These are phyloP conservation scores for Micrasema minimum DNA, from an alignment of 1,140 invertebrate genomes.

Conservation along the genomic window DNA sequence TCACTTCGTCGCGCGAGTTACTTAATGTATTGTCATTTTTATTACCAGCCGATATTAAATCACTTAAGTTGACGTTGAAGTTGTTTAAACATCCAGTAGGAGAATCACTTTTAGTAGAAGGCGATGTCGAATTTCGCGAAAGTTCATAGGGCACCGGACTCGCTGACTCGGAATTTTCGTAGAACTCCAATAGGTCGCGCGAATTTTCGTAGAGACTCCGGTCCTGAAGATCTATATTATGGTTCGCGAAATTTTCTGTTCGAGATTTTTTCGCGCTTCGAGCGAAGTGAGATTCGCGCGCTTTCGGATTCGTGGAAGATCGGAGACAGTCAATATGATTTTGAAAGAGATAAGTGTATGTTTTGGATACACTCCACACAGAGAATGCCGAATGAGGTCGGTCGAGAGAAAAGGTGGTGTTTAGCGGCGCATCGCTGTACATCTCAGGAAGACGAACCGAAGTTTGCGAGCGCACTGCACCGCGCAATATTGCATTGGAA, in stretches of 20 bases:
- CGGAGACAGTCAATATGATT: slow-evolving; percentile 62
- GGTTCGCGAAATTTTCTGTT: too few relatives aligned
- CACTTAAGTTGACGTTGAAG: slow-evolving; percentile 64
- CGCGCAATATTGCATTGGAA: slow-evolving; percentile 65
- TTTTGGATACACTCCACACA: slow-evolving; percentile 60
- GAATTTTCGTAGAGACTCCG: slow-evolving; percentile 61
- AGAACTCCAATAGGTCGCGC: slow-evolving; percentile 62
- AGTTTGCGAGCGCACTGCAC: slow-evolving; percentile 56
- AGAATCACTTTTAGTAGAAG: background rate
- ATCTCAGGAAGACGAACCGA: slow-evolving; percentile 44
- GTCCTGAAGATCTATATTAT: slow-evolving; percentile 29
- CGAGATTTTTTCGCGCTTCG: slow-evolving; percentile 1
- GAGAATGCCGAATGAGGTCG: slow-evolving; percentile 63
- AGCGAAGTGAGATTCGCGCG: background rate
- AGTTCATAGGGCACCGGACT: background rate
- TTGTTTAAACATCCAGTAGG: slow-evolving; percentile 53
- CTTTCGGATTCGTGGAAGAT: slow-evolving; percentile 21
- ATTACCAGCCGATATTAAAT: slow-evolving; percentile 58
- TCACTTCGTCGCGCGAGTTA: slow-evolving; percentile 54
- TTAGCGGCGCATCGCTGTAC: slow-evolving; percentile 37
- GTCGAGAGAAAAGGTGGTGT: slow-evolving; percentile 1
- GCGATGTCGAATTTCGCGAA: background rate
- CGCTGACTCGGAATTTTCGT: slow-evolving; percentile 52
- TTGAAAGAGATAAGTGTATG: slow-evolving; percentile 62
- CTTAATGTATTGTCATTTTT: slow-evolving; percentile 28